Conservation (phyloP, 2,113 vertebrate species). For the Protomyctophum bolini region DNA sequence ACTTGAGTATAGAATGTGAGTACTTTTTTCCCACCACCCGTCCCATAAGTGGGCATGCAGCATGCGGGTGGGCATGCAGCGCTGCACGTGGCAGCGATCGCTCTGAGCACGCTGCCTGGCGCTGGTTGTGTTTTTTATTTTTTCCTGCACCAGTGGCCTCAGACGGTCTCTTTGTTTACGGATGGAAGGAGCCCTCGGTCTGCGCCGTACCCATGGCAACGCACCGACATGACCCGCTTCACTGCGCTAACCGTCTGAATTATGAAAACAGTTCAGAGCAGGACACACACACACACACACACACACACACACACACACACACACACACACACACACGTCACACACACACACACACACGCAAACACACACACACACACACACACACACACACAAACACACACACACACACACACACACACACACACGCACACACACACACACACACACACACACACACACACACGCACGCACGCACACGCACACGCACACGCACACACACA, state of each 20-base stretch:
- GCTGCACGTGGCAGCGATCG: constrained; percentile 12
- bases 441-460: constrained; percentile 1
- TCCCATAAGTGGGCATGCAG: no score
- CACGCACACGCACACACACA: not conserved
- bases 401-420: constrained; percentile 1
- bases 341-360: constrained; percentile 6
- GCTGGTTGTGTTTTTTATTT: constrained; percentile 8
- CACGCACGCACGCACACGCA: not conserved
- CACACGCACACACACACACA: constrained; percentile 11
- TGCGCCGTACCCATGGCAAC: constrained; percentile 63
- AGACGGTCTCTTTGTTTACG: constrained; percentile 54
- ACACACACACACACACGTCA: not conserved
- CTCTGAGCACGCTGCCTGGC: no score
- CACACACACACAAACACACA: not conserved
- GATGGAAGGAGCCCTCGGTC: constrained; percentile 43
- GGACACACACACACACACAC: constrained; percentile 11
- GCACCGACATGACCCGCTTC: constrained; percentile 40
- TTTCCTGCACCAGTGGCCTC: constrained; percentile 53
- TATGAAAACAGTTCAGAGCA: constrained; percentile 59
- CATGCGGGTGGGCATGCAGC: not conserved
- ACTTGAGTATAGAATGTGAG: no score
- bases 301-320: not conserved
- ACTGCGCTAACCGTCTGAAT: constrained; percentile 57
- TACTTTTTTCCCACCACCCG: no score
- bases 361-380: constrained; percentile 4